phyloP scores from a whole-genome alignment of 2,888 invertebrate genomes.

The Spilarctia lutea region DNA sequence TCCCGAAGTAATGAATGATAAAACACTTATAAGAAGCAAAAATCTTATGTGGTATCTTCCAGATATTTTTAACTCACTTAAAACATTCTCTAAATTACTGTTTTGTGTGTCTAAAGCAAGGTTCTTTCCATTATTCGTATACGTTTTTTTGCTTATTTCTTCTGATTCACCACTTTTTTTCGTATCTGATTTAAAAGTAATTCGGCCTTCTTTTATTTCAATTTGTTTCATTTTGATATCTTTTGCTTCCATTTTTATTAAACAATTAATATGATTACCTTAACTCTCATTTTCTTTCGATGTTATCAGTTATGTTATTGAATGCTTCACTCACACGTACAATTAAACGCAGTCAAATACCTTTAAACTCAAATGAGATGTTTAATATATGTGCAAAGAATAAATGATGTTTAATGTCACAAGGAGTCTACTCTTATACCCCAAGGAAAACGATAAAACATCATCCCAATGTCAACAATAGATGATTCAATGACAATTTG shows the following conservation, averaged over 20 bases:
- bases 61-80: slow-evolving; percentile 41
- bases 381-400: neutral
- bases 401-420: neutral
- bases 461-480: neutral
- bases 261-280: neutral
- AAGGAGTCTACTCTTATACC: slow-evolving; percentile 2
- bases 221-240: neutral
- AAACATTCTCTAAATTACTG: slow-evolving; percentile 37
- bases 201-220: neutral
- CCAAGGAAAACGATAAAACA: slow-evolving; percentile 7
- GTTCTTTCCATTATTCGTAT: neutral
- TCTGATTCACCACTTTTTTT: neutral
- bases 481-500: slow-evolving; percentile 3
- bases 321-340: neutral
- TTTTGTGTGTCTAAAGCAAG: neutral
- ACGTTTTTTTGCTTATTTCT: slow-evolving; percentile 6
- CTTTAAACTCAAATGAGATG: neutral
- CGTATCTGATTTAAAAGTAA: neutral
- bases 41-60: slow-evolving; percentile 46
- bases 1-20: slow-evolving; percentile 27
- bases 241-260: neutral
- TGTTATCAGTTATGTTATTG: neutral
- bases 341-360: neutral
- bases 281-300: neutral
- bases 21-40: slow-evolving; percentile 35